These are phyloP conservation scores for Drosophila putrida DNA, from an alignment of 2,888 invertebrate species.

Conservation along the genomic window DNA sequence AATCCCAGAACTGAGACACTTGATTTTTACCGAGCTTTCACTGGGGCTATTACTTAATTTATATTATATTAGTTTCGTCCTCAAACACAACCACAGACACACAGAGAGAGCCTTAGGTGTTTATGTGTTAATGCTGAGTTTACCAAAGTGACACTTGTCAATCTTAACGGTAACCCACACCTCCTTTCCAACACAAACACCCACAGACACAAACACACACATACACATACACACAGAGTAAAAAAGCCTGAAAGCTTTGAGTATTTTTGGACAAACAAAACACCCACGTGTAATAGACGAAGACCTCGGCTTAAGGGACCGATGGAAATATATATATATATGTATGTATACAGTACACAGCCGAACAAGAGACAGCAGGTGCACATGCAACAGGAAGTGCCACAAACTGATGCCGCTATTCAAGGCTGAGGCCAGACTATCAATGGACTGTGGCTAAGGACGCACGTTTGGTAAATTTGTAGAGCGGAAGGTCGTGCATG, in stretches of 20 bases:
- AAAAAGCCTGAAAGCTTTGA: slow-evolving; percentile 34
- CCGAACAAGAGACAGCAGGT: background rate
- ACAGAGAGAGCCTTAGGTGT: slow-evolving; percentile 16
- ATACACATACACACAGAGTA: slow-evolving; percentile 5
- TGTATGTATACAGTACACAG: background rate
- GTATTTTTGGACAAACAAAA: slow-evolving; percentile 41
- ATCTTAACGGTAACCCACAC: slow-evolving; percentile 34
- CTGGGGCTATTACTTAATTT: slow-evolving; percentile 28
- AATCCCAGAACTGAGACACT: slow-evolving; percentile 1
- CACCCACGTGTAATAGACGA: slow-evolving; percentile 24
- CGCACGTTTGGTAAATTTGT: slow-evolving; percentile 58
- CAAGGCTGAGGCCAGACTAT: slow-evolving; percentile 31
- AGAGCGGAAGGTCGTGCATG: slow-evolving; percentile 54
- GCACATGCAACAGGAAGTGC: slow-evolving; percentile 29
- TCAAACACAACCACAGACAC: background rate
- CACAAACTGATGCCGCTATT: slow-evolving; percentile 31
- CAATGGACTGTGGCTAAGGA: slow-evolving; percentile 40
- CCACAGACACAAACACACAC: slow-evolving; percentile 15
- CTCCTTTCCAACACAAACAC: slow-evolving; percentile 2
- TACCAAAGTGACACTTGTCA: slow-evolving; percentile 57
- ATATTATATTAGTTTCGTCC: slow-evolving; percentile 21
- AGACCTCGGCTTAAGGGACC: slow-evolving; percentile 16
- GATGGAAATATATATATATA: slow-evolving; percentile 3
- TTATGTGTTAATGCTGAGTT: slow-evolving; percentile 26
- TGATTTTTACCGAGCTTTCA: slow-evolving; percentile 28